Evolutionary conservation across 2,888 invertebrate species (phyloP).

Genomic region (Cryptocephalus primarius): DNA sequence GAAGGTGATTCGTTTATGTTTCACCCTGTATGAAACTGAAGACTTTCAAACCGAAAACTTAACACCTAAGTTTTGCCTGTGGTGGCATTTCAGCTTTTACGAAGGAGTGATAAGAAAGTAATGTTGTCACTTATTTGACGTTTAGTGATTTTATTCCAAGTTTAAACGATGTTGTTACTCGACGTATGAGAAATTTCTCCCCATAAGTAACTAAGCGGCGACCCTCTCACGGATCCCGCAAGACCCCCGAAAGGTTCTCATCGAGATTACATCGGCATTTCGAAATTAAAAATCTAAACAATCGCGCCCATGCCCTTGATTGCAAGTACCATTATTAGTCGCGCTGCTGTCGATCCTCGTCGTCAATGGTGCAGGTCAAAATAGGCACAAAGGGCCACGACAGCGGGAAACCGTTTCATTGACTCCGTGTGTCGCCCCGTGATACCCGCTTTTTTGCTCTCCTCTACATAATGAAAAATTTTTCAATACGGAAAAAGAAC

Average conservation of each 20-base stretch:
- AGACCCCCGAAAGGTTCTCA: constrained; percentile 23
- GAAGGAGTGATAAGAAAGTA: too few species aligned
- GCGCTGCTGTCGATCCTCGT: constrained; percentile 29
- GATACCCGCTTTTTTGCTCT: constrained; percentile 31
- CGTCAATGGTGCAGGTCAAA: constrained; percentile 32
- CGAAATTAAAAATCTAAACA: constrained; percentile 30
- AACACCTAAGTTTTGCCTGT: too few species aligned
- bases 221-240: too few species aligned
- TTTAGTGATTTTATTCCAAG: too few species aligned
- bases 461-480: constrained; percentile 15
- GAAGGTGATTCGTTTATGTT: too few species aligned
- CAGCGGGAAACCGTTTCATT: constrained; percentile 29
- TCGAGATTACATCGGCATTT: constrained; percentile 28
- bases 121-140: too few species aligned
- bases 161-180: too few species aligned
- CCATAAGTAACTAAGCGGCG: too few species aligned
- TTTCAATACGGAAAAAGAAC: not conserved
- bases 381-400: constrained; percentile 18
- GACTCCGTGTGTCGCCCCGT: constrained; percentile 26
- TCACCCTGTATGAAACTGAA: too few species aligned
- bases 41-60: too few species aligned
- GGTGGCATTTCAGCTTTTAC: too few species aligned
- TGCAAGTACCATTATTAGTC: constrained; percentile 23
- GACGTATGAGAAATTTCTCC: too few species aligned
- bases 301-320: constrained; percentile 22